Evolutionary conservation across 2,797 vertebrate genomes (phyloP), one percentile per base, ranked within the genome.

Genomic region (Acanthornis magna): DNA sequence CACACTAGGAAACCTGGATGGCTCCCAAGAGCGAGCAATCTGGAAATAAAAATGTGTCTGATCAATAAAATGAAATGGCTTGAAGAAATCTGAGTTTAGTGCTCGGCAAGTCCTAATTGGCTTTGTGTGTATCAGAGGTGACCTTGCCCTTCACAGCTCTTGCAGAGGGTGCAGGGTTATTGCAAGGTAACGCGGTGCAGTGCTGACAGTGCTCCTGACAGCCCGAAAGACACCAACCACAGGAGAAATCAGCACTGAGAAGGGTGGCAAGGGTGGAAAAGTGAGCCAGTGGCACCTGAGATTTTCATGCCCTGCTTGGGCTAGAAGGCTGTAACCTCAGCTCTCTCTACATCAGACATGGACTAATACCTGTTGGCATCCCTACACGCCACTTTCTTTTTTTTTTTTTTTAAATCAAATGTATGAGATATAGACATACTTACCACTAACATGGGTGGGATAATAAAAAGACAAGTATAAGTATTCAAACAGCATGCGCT

Each of bases 41-140:
- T 94, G 92, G 92, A 96, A 95, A 92, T 96, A 93, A 82, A 93
- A 95, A 86, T 32, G 15, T 61, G 88, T 85, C 90, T 84, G 67
- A 94, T 96, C 86, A 91, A 92, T 96, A 91, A 97, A 95, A 90
- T 27, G 48, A 65, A 93, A 91, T 80, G 61, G 53, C 65, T 95
- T 95, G 73, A 54, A 95, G 87, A 96, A 95, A 94, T 85, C 62
- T 18, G 84, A 85, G 43, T 85, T 95, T 29, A 91, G 85, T 90
- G 75, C 53, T 79, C 66, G 43, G 0, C 20, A 85, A 88, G 80
- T 40, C 70, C 65, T 92, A 85, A 89, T 36, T 95, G 47, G 65
- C 71, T 95, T 66, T 89, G 76, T 72, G 76, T 81, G 30, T 70
- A 42, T 30, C 73, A 70, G 79, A 81, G 87, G 73, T 92, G 91